A percentile compares a stretch with the other conserved stretches of the same genome.
Conservation (phyloP, 2,797 vertebrate species). For the Thripadectes ignobilis region DNA sequence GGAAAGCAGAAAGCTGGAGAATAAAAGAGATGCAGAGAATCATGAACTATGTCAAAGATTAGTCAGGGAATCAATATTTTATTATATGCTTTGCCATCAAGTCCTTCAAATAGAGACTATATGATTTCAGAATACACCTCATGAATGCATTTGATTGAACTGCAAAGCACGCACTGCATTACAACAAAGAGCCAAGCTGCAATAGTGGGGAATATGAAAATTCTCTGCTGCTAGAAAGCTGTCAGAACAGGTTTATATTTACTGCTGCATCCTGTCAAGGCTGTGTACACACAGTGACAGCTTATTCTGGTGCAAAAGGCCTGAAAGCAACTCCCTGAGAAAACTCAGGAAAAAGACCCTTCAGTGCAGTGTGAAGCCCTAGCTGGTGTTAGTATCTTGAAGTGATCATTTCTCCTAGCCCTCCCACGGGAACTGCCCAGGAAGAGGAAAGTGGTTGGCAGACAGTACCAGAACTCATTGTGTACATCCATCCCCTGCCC, state of each 20-base stretch:
- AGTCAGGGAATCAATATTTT: not conserved
- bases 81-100: not conserved
- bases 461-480: not conserved
- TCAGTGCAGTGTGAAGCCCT: not conserved
- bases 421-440: not conserved
- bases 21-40: not conserved
- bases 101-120: not conserved
- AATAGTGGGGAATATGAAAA: not conserved
- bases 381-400: not conserved
- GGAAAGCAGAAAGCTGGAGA: slow-evolving; percentile 11
- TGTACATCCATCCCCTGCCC: not conserved
- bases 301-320: not conserved
- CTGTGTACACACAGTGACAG: not conserved
- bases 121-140: not conserved
- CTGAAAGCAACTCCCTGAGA: not conserved
- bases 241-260: not conserved
- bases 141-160: not conserved
- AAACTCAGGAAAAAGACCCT: not conserved
- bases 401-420: not conserved
- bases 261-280: not conserved
- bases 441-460: not conserved
- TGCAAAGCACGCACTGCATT: not conserved
- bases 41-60: not conserved
- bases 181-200: not conserved
- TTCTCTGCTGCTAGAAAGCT: not conserved